These are phyloP conservation scores for Sebastiscus tertius DNA, from an alignment of 2,797 vertebrate genomes.

Conservation along the genomic window DNA sequence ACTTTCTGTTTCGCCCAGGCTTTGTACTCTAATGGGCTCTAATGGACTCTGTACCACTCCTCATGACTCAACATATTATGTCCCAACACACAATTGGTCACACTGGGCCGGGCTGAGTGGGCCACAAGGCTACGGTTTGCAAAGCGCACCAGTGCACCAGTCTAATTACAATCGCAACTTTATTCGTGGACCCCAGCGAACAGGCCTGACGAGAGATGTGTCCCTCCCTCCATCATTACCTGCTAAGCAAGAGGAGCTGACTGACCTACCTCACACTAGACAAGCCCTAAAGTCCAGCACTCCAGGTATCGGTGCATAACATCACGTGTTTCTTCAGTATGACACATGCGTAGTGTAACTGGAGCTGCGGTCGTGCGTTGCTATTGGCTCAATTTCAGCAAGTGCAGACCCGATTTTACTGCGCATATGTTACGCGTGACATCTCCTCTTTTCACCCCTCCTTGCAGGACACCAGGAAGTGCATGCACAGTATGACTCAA, in stretches of 20 bases:
- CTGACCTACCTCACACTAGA: constrained; percentile 54
- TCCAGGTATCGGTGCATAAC: neutral
- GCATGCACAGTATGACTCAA: neutral
- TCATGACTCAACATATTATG: neutral
- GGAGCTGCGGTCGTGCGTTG: too few species aligned
- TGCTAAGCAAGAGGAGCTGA: constrained; percentile 13
- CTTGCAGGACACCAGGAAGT: neutral
- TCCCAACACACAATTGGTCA: constrained; percentile 8
- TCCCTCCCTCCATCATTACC: neutral
- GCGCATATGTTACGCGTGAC: too few species aligned
- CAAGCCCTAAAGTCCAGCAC: constrained; percentile 1
- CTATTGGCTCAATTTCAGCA: too few species aligned
- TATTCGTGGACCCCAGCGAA: neutral
- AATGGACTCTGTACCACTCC: neutral
- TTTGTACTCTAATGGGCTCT: constrained; percentile 30
- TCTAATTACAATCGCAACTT: neutral
- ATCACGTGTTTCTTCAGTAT: neutral
- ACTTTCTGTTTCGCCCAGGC: constrained; percentile 1
- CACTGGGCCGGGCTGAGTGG: neutral
- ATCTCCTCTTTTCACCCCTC: too few species aligned
- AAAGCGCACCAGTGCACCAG: constrained; percentile 2
- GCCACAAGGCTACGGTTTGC: neutral
- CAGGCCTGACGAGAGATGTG: neutral
- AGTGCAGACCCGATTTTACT: too few species aligned
- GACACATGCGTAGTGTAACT: too few species aligned